A percentile compares a stretch with the other conserved stretches of the same genome.
Evolutionary conservation across 2,113 vertebrate genomes (phyloP).

Genomic region (Marmota flaviventris): DNA sequence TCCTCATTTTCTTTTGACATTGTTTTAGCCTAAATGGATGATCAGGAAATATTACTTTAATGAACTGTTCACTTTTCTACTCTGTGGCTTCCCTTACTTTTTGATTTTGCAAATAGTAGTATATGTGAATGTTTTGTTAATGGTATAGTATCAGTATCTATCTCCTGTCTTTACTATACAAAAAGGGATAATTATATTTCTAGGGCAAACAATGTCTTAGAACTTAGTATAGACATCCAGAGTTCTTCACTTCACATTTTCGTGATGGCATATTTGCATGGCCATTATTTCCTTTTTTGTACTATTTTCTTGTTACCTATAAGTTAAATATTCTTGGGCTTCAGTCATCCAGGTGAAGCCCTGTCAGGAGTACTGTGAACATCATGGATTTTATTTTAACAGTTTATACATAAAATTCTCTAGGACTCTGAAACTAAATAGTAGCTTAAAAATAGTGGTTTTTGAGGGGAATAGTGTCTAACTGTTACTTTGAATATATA

Average conservation of each 20-base stretch:
- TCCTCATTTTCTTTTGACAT: conserved; percentile 33
- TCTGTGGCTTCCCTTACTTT: background rate
- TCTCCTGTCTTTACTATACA: background rate
- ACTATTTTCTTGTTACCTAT: background rate
- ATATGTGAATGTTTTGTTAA: conserved; percentile 12
- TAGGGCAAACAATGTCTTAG: background rate
- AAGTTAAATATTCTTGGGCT: background rate
- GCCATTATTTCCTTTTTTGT: background rate
- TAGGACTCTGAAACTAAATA: conserved; percentile 42
- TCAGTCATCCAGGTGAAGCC: background rate
- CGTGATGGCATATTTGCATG: background rate
- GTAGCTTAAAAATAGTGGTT: conserved; percentile 31
- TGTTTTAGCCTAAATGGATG: conserved; percentile 11
- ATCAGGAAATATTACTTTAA: conserved; percentile 38
- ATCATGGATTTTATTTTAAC: background rate
- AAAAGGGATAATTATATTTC: conserved; percentile 2
- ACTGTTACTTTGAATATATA: conserved; percentile 29
- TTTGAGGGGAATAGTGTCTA: background rate
- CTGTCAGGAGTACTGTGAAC: background rate
- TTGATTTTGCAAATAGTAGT: conserved; percentile 35
- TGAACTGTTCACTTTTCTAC: conserved; percentile 22
- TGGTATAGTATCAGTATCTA: background rate
- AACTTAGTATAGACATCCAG: background rate
- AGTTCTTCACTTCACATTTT: background rate
- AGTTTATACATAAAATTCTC: background rate